A percentile compares a stretch with the other conserved stretches of the same genome.
Conservation (phyloP, 2,888 invertebrate genomes). For the Pollenia angustigena region DNA sequence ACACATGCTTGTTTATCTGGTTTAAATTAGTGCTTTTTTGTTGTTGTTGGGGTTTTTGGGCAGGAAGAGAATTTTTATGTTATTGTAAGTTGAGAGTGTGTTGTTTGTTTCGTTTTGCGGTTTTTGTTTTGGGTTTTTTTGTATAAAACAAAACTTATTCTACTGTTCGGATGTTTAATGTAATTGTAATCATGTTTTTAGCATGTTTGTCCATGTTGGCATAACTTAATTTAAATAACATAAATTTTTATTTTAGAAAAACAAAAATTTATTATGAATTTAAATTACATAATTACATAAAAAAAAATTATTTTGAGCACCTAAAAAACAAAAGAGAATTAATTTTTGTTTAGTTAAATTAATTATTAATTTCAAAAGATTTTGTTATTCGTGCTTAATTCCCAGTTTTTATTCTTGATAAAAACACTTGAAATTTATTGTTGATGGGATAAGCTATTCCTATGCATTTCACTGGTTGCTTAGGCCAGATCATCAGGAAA, state of each 20-base stretch:
- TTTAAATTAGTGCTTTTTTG: background rate
- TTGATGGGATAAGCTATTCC: too few species aligned
- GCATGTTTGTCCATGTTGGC: slow-evolving; percentile 58
- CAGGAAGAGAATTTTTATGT: background rate
- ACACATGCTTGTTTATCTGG: slow-evolving; percentile 19
- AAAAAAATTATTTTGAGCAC: slow-evolving; percentile 49
- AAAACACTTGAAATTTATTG: too few species aligned
- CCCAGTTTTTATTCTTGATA: too few species aligned
- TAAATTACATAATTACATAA: slow-evolving; percentile 16
- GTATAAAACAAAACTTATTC: background rate
- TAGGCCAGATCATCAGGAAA: too few species aligned
- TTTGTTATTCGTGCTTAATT: too few species aligned
- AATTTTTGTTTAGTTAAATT: background rate
- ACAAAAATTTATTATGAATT: slow-evolving; percentile 52
- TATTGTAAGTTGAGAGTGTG: background rate
- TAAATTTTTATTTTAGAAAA: too few species aligned
- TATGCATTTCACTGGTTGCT: too few species aligned
- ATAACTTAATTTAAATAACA: slow-evolving; percentile 57
- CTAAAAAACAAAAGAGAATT: background rate
- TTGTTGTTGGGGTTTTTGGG: background rate
- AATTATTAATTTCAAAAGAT: too few species aligned
- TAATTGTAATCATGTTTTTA: slow-evolving; percentile 53
- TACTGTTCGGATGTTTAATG: slow-evolving; percentile 12
- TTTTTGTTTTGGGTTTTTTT: slow-evolving; percentile 5
- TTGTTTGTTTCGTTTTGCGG: slow-evolving; percentile 18